A percentile compares a stretch with the other conserved stretches of the same genome.
Conservation (phyloP, 2,888 invertebrate species). For the Caenorhabditis panamensis region DNA sequence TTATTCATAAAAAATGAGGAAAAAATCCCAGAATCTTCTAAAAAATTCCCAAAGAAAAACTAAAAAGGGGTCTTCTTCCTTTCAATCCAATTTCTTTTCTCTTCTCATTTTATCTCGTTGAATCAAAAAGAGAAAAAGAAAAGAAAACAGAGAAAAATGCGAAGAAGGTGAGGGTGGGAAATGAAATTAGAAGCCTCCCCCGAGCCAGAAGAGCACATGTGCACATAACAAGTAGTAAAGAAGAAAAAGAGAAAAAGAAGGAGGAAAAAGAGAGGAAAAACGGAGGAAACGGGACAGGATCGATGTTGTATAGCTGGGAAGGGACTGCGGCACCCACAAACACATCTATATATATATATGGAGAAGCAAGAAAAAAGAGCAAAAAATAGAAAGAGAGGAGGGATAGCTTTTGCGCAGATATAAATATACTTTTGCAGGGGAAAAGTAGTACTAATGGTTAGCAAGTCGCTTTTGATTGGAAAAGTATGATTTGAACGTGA, state of each 20-base stretch:
- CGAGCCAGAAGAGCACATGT: constrained; percentile 15
- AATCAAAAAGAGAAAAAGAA: too few relatives aligned
- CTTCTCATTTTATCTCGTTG: too few relatives aligned
- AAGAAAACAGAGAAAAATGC: constrained; percentile 10
- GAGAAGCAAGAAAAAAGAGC: constrained; percentile 1
- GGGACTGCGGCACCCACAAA: constrained; percentile 19
- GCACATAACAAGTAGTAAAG: constrained; percentile 46
- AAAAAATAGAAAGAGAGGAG: not conserved
- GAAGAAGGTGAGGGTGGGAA: constrained; percentile 45
- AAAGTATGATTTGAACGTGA: too few relatives aligned
- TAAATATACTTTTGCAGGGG: constrained; percentile 5
- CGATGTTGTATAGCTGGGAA: constrained; percentile 49
- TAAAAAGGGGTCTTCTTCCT: not conserved
- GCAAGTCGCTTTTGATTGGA: too few relatives aligned
- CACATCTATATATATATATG: constrained; percentile 15
- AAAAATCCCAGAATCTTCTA: too few relatives aligned
- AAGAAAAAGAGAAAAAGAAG: not conserved
- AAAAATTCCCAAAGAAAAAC: too few relatives aligned
- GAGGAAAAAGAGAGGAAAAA: not conserved
- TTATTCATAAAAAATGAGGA: too few relatives aligned
- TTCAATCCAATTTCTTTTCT: not conserved
- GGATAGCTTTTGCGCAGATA: too few relatives aligned
- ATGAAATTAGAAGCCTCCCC: constrained; percentile 44
- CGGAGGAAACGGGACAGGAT: constrained; percentile 23
- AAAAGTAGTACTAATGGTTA: not conserved